A percentile compares a stretch with the other conserved stretches of the same genome.
phyloP scores from a whole-genome alignment of 2,888 invertebrate species.

The Vandiemenella viatica region DNA sequence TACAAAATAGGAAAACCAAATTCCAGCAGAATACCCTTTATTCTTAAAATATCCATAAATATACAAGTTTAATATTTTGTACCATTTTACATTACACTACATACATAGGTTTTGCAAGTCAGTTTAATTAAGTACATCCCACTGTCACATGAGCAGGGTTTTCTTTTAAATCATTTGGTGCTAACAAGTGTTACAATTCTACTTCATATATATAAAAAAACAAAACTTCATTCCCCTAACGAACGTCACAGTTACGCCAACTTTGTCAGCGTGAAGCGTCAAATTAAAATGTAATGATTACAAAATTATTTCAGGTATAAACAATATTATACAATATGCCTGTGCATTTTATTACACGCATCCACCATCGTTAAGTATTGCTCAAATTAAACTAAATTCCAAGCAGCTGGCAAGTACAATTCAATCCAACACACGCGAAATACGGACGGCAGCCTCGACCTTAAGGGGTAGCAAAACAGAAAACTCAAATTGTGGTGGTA shows the following conservation, averaged over 20 bases:
- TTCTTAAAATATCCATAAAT: conserved; percentile 17
- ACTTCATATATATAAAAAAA: too few relatives aligned
- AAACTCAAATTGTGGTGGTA: not conserved
- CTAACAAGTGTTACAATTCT: not conserved
- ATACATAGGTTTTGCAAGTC: conserved; percentile 6
- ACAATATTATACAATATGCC: not conserved
- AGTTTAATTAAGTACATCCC: conserved; percentile 7
- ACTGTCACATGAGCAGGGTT: conserved; percentile 4
- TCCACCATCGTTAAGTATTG: not conserved
- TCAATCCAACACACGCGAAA: not conserved
- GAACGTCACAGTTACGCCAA: not conserved
- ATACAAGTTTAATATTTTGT: conserved; percentile 15
- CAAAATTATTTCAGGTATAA: not conserved
- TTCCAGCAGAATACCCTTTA: conserved; percentile 13
- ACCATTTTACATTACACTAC: conserved; percentile 14
- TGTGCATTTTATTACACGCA: not conserved
- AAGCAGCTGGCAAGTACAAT: not conserved
- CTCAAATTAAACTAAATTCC: not conserved
- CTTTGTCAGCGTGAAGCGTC: not conserved
- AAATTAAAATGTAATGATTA: not conserved
- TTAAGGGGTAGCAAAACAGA: not conserved
- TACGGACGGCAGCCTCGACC: not conserved
- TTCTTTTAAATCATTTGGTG: not conserved
- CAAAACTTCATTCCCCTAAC: too few relatives aligned
- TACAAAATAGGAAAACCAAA: not conserved